Conservation (phyloP, 2,113 vertebrate species). For the Muntiacus muntjak region DNA sequence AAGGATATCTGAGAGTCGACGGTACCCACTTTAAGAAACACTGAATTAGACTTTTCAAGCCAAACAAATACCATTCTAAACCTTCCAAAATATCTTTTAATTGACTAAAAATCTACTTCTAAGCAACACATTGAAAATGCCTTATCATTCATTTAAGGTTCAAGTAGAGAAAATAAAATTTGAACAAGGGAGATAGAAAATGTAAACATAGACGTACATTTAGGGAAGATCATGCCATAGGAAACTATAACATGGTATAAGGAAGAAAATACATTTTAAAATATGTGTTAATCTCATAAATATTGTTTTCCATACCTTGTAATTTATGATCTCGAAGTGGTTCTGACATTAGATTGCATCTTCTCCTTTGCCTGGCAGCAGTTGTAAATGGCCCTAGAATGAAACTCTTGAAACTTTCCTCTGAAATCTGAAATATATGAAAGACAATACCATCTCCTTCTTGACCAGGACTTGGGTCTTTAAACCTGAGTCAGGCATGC, state of each 20-base stretch:
- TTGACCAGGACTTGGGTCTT: constrained; percentile 8
- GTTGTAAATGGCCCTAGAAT: not conserved
- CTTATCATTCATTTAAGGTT: not conserved
- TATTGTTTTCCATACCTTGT: constrained; percentile 31
- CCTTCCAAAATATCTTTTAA: not conserved
- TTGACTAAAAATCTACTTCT: not conserved
- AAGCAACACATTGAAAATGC: not conserved
- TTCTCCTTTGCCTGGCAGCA: not conserved
- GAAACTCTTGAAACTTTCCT: not conserved
- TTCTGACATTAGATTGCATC: not conserved
- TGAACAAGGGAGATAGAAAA: not conserved
- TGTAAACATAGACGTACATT: not conserved
- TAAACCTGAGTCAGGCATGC: not conserved
- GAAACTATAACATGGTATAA: not conserved
- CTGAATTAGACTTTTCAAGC: not conserved
- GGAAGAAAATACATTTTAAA: not conserved
- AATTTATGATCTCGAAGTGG: not conserved
- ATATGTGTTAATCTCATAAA: not conserved
- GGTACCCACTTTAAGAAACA: not conserved
- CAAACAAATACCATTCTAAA: not conserved
- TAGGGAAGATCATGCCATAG: not conserved
- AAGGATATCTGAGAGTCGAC: not conserved
- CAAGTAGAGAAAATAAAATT: not conserved
- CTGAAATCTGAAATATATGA: not conserved
- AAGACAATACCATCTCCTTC: not conserved